These are phyloP conservation scores for Eulemur rufifrons DNA, from an alignment of 2,113 vertebrate genomes.

Conservation along the genomic window DNA sequence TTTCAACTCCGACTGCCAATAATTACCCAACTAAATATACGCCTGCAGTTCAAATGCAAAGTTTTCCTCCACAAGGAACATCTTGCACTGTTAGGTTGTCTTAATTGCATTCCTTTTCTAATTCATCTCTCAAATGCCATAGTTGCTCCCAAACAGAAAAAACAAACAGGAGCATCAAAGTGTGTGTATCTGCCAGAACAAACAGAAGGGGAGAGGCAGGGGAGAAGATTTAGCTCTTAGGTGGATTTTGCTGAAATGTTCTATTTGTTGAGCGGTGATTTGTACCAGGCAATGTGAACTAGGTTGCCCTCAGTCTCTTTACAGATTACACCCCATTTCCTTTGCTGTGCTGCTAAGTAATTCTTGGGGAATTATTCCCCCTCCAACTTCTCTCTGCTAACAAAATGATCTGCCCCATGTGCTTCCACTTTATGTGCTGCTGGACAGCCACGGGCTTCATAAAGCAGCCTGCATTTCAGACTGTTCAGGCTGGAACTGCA, in stretches of 20 bases:
- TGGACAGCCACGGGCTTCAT: slow-evolving; percentile 44
- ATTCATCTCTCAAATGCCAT: background rate
- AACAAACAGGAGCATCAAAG: slow-evolving; percentile 25
- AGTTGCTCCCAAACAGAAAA: background rate
- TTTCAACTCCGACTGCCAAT: background rate
- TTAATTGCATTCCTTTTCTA: slow-evolving; percentile 38
- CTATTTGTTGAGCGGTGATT: slow-evolving; percentile 53
- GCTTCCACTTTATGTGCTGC: slow-evolving; percentile 86
- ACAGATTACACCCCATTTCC: slow-evolving; percentile 63
- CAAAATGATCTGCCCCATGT: slow-evolving; percentile 61
- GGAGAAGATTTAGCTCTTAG: background rate
- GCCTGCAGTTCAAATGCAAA: background rate
- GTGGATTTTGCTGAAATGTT: slow-evolving; percentile 4
- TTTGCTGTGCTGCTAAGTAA: slow-evolving; percentile 80
- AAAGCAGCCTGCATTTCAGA: slow-evolving; percentile 80
- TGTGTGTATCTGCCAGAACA: background rate
- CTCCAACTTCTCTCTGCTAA: slow-evolving; percentile 63
- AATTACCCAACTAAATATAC: background rate
- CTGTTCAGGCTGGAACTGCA: slow-evolving; percentile 82
- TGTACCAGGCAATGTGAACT: slow-evolving; percentile 44
- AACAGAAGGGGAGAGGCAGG: background rate
- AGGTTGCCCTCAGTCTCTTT: slow-evolving; percentile 29
- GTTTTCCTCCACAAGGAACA: background rate
- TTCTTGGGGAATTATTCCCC: slow-evolving; percentile 40
- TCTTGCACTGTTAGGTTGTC: background rate